phyloP scores from a whole-genome alignment of 2,888 invertebrate genomes.

The Oxytorus armatus region DNA sequence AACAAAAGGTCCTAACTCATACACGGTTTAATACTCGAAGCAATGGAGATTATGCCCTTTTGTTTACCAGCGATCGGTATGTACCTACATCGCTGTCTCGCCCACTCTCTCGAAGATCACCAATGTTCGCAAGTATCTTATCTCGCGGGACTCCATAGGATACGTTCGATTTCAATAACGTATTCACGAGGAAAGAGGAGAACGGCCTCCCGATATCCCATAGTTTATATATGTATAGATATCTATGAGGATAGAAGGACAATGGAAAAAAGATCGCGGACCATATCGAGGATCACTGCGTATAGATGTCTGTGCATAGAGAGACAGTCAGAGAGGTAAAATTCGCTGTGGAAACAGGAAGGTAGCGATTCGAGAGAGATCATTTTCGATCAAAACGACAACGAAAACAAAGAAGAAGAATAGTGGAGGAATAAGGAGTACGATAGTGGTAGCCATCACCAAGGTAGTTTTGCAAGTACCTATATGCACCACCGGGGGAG shows the following conservation, averaged over 20 bases:
- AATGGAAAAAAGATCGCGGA: constrained; percentile 30
- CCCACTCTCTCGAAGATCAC: constrained; percentile 40
- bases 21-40: background rate
- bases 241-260: constrained; percentile 12
- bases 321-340: constrained; percentile 14
- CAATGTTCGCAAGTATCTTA: constrained; percentile 52
- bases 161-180: constrained; percentile 65
- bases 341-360: constrained; percentile 43
- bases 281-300: constrained; percentile 13
- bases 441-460: constrained; percentile 35
- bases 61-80: constrained; percentile 2
- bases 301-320: constrained; percentile 6
- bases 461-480: constrained; percentile 26
- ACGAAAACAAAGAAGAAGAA: constrained; percentile 24
- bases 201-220: background rate
- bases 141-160: constrained; percentile 49
- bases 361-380: constrained; percentile 39
- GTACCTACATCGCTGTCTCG: background rate
- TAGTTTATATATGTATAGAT: constrained; percentile 7
- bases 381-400: constrained; percentile 17
- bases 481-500: constrained; percentile 50
- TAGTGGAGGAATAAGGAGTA: constrained; percentile 5
- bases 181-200: constrained; percentile 11
- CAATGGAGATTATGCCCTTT: constrained; percentile 8
- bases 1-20: constrained; percentile 11